Conservation (phyloP, 2,888 invertebrate species). For the Tetheella fluctuosa region DNA sequence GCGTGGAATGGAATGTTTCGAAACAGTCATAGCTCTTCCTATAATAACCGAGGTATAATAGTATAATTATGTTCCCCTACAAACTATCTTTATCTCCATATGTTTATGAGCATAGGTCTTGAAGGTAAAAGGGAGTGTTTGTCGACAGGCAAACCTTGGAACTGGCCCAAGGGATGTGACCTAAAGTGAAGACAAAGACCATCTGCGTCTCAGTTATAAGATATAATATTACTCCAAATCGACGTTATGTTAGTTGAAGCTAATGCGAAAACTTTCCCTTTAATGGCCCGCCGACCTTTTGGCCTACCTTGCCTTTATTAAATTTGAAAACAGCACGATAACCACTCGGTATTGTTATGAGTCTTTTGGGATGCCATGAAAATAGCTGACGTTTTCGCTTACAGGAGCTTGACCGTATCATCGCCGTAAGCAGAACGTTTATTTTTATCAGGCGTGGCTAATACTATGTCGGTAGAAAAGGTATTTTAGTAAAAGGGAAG, state of each 20-base stretch:
- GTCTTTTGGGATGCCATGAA: not conserved
- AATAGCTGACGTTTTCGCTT: not conserved
- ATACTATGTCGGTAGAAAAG: not conserved
- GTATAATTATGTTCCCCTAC: too few species aligned
- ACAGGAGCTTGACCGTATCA: too few species aligned
- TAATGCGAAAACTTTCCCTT: not conserved
- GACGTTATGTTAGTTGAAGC: not conserved
- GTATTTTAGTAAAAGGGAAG: not conserved
- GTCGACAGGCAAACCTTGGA: slow-evolving; percentile 3
- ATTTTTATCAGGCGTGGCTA: too few species aligned
- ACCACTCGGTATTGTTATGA: not conserved
- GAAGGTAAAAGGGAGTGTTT: not conserved
- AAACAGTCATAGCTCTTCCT: too few species aligned
- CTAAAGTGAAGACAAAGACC: slow-evolving; percentile 2
- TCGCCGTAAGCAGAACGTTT: too few species aligned
- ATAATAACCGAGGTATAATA: too few species aligned
- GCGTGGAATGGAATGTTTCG: too few species aligned
- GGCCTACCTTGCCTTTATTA: not conserved
- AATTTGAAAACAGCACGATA: not conserved
- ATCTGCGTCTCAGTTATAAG: slow-evolving; percentile 3
- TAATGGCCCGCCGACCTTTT: not conserved
- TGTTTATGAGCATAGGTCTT: not conserved
- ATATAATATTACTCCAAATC: slow-evolving; percentile 3
- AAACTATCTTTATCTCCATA: not conserved
- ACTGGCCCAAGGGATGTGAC: not conserved